A percentile compares a stretch with the other conserved stretches of the same genome.
These are phyloP conservation scores for Cylindroiulus punctatus DNA, from an alignment of 2,888 invertebrate genomes.

Conservation along the genomic window DNA sequence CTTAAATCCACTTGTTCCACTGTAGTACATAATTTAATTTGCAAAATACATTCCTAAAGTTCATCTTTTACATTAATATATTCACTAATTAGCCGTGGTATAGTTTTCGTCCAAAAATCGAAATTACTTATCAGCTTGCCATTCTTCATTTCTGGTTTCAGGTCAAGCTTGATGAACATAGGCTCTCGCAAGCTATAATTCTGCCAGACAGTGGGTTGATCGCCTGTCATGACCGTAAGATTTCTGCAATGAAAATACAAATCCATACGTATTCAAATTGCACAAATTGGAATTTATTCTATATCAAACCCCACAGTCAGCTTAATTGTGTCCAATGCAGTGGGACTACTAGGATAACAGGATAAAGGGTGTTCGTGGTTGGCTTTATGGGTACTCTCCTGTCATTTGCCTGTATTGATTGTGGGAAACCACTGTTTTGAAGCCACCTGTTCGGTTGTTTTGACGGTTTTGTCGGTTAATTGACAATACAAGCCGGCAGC, in stretches of 20 bases:
- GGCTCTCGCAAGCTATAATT: neutral
- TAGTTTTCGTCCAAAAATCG: neutral
- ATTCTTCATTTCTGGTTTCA: constrained; percentile 31
- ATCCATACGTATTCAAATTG: neutral
- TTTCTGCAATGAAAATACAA: constrained; percentile 22
- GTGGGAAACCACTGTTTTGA: too few species aligned
- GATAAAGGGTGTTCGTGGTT: too few species aligned
- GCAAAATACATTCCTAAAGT: neutral
- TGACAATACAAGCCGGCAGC: too few species aligned
- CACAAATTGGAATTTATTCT: neutral
- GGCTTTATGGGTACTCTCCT: too few species aligned
- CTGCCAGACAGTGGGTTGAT: neutral
- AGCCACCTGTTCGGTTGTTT: too few species aligned
- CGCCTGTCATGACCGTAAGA: neutral
- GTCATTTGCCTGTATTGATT: too few species aligned
- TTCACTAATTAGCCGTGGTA: neutral
- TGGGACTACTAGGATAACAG: too few species aligned
- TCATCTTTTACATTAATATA: constrained; percentile 28
- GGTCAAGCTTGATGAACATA: neutral
- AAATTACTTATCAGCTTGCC: constrained; percentile 16
- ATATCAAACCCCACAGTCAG: too few species aligned
- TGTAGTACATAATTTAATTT: neutral
- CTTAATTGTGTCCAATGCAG: too few species aligned
- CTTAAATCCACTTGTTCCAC: neutral
- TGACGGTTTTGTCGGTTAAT: too few species aligned